phyloP scores from a whole-genome alignment of 2,888 invertebrate genomes.

The Nomada ferruginata region DNA sequence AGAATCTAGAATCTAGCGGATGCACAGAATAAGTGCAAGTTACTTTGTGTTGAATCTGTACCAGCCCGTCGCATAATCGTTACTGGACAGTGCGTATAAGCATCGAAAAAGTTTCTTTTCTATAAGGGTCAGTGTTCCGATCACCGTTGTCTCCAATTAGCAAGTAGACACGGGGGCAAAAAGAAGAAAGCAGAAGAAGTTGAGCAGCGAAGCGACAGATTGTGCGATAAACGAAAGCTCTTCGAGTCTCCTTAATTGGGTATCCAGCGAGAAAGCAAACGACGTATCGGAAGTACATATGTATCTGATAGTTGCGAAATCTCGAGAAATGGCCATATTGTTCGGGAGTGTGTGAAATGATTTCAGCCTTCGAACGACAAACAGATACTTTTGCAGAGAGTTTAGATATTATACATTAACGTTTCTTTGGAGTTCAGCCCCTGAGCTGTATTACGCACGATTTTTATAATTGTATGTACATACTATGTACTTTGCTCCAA shows the following conservation, averaged over 20 bases:
- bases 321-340: constrained; percentile 32
- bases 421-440: too few species aligned
- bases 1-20: too few species aligned
- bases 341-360: background rate
- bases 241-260: constrained; percentile 43
- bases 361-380: background rate
- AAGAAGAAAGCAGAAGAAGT: constrained; percentile 41
- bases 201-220: constrained; percentile 20
- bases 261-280: constrained; percentile 19
- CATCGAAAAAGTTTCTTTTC: constrained; percentile 12
- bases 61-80: background rate
- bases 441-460: background rate
- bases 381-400: background rate
- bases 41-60: too few species aligned
- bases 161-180: constrained; percentile 33
- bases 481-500: too few species aligned
- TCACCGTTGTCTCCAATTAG: constrained; percentile 58
- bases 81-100: background rate
- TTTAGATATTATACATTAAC: too few species aligned
- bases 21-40: too few species aligned
- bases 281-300: constrained; percentile 30
- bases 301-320: background rate
- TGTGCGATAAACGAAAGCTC: constrained; percentile 38
- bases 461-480: background rate
- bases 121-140: constrained; percentile 5